Percentiles rank a stretch among this genome's conserved stretches.
These are phyloP conservation scores for Callyntrura guangdongensis DNA, from an alignment of 2,888 invertebrate genomes.

Conservation along the genomic window DNA sequence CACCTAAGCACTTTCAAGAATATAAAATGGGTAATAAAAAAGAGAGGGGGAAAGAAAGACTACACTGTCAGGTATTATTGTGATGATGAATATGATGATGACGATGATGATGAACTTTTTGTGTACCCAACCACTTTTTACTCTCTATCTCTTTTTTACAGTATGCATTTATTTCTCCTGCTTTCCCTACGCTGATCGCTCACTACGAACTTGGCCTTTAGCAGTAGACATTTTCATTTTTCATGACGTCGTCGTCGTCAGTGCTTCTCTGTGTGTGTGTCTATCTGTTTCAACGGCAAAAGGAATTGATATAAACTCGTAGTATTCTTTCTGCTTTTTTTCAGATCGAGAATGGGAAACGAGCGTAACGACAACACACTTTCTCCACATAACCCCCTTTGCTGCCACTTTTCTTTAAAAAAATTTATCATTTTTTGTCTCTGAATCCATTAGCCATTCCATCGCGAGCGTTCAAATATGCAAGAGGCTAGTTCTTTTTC, in stretches of 20 bases:
- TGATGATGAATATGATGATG: too few relatives aligned
- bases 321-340: not conserved
- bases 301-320: not conserved
- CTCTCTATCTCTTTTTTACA: not conserved
- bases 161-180: not conserved
- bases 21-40: too few relatives aligned
- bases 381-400: not conserved
- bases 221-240: conserved; percentile 9
- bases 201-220: not conserved
- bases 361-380: not conserved
- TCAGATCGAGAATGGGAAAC: not conserved
- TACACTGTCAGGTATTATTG: too few relatives aligned
- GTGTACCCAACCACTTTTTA: not conserved
- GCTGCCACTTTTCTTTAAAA: not conserved
- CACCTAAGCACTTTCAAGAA: too few relatives aligned
- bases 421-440: not conserved
- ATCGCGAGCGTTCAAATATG: not conserved
- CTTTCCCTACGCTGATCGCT: not conserved
- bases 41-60: too few relatives aligned
- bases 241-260: not conserved
- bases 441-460: conserved; percentile 4
- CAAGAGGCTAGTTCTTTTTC: not conserved
- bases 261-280: not conserved
- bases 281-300: not conserved
- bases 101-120: too few relatives aligned